Conservation (phyloP, 2,888 invertebrate species). For the Polyommatus icarus region DNA sequence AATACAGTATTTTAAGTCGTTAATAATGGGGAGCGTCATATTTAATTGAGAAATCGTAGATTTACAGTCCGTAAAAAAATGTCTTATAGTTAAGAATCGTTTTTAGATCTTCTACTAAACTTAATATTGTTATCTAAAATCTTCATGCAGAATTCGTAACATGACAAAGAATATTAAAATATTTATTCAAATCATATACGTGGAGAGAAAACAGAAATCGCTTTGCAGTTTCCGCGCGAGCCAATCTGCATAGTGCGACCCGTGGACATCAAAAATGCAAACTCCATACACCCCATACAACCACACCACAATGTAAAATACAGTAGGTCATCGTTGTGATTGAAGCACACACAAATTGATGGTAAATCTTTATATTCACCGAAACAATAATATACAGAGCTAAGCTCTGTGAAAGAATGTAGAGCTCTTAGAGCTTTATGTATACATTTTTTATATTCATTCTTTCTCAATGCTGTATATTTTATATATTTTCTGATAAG, state of each 20-base stretch:
- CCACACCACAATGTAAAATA: not conserved
- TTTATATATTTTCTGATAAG: too few species aligned
- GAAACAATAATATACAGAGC: too few species aligned
- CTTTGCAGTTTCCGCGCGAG: slow-evolving; percentile 22
- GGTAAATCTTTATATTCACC: too few species aligned
- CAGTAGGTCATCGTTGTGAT: not conserved
- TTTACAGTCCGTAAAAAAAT: too few species aligned
- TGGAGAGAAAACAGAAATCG: slow-evolving; percentile 28
- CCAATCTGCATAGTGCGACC: slow-evolving; percentile 22
- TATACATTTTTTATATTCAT: too few species aligned
- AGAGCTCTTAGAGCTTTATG: too few species aligned
- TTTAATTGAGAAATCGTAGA: too few species aligned
- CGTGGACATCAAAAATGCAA: slow-evolving; percentile 26
- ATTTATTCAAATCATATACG: slow-evolving; percentile 26
- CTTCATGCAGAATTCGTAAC: not conserved
- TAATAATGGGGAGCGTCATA: too few species aligned
- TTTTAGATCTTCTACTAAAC: not conserved
- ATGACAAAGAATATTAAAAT: slow-evolving; percentile 26
- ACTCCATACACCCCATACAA: slow-evolving; percentile 14
- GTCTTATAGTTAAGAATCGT: not conserved
- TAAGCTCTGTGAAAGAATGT: too few species aligned
- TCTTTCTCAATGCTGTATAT: too few species aligned
- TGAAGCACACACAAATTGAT: too few species aligned
- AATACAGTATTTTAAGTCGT: too few species aligned
- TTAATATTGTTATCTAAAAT: not conserved